Evolutionary conservation across 2,113 vertebrate genomes (phyloP).

Genomic region (Corvus moneduloides): DNA sequence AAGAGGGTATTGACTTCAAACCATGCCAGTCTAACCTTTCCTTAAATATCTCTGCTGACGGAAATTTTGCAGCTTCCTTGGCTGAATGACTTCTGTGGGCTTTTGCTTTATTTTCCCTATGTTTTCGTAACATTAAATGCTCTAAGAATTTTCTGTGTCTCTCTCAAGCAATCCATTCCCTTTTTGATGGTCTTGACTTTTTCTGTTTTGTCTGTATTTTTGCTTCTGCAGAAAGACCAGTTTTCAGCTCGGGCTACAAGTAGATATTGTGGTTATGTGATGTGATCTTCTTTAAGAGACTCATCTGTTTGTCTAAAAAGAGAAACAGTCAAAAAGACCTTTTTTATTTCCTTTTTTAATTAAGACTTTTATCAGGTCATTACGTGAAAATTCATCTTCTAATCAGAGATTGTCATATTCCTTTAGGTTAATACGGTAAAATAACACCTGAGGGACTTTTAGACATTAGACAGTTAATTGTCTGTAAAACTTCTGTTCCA

Average conservation of each 20-base stretch:
- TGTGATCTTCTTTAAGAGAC: not conserved
- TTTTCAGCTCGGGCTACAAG: not conserved
- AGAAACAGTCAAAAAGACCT: not conserved
- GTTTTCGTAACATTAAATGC: not conserved
- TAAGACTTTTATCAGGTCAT: not conserved
- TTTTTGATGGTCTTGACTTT: not conserved
- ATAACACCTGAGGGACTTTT: not conserved
- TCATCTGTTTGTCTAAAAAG: not conserved
- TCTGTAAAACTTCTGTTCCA: not conserved
- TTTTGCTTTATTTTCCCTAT: not conserved
- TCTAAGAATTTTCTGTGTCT: not conserved
- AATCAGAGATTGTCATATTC: not conserved
- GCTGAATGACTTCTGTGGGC: not conserved
- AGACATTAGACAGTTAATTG: not conserved
- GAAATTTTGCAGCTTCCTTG: not conserved
- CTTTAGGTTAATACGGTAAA: not conserved
- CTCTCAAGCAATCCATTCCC: not conserved
- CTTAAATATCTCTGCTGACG: not conserved
- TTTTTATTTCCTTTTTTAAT: not conserved
- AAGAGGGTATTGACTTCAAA: not conserved
- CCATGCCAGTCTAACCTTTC: not conserved
- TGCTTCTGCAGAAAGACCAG: not conserved
- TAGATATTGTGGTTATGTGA: fast-evolving
- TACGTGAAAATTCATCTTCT: not conserved
- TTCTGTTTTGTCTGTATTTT: not conserved